Conservation (phyloP, 2,113 vertebrate species). For the Struthio camelus region DNA sequence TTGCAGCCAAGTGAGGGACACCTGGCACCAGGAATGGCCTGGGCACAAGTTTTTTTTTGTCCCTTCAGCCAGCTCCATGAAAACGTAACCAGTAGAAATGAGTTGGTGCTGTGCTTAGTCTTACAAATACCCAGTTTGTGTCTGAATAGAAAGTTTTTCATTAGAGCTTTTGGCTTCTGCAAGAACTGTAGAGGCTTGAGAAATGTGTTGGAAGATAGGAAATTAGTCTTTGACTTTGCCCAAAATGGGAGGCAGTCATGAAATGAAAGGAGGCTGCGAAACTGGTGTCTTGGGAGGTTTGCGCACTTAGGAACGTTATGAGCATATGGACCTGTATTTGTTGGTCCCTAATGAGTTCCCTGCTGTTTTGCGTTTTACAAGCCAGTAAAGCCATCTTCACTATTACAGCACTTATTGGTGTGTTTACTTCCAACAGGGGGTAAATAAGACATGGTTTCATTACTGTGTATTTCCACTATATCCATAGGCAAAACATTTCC, state of each 20-base stretch:
- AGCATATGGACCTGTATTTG: slow-evolving; percentile 7
- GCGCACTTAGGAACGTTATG: neutral
- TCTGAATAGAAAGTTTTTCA: neutral
- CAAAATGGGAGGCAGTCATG: neutral
- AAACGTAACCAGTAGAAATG: neutral
- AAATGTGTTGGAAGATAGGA: neutral
- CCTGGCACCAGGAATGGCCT: neutral
- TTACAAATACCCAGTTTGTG: neutral
- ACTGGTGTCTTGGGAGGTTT: neutral
- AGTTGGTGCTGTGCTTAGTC: neutral
- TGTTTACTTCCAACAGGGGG: neutral
- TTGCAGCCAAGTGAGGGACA: neutral
- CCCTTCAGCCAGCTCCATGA: neutral
- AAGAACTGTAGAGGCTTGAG: neutral
- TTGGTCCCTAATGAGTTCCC: slow-evolving; percentile 1
- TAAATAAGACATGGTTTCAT: neutral
- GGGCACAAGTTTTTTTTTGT: neutral
- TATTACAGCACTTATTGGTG: neutral
- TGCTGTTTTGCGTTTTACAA: slow-evolving; percentile 31
- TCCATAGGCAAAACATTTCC: neutral
- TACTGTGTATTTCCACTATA: neutral
- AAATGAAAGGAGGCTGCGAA: slow-evolving; percentile 1
- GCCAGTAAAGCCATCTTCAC: neutral
- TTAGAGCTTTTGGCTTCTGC: neutral
- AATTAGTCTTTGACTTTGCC: neutral